These are phyloP conservation scores for Chaetodon auriga DNA, from an alignment of 2,113 vertebrate genomes.

Conservation along the genomic window DNA sequence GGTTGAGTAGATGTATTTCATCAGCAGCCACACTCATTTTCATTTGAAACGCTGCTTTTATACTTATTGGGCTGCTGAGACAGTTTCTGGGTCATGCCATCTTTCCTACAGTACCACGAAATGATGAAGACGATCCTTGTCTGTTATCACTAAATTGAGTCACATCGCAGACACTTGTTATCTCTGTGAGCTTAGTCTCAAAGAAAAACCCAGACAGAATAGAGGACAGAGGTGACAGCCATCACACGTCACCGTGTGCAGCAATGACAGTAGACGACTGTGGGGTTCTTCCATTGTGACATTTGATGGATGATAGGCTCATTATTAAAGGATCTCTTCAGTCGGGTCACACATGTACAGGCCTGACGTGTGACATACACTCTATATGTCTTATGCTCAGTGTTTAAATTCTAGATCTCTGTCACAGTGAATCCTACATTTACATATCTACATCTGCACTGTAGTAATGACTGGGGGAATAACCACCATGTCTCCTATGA, in stretches of 20 bases:
- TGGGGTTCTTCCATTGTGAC: constrained; percentile 29
- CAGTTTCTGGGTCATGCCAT: neutral
- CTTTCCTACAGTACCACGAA: neutral
- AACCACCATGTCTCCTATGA: neutral
- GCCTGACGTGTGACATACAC: constrained; percentile 28
- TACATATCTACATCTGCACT: neutral
- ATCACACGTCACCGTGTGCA: constrained; percentile 25
- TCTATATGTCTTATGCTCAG: neutral
- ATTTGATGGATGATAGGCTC: constrained; percentile 21
- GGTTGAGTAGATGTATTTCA: neutral
- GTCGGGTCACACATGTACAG: constrained; percentile 32
- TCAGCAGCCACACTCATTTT: neutral
- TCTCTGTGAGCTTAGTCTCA: neutral
- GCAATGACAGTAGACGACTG: constrained; percentile 24
- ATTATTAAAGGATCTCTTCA: constrained; percentile 44
- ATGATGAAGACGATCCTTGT: neutral
- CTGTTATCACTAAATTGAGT: neutral
- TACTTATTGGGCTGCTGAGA: neutral
- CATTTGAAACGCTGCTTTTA: neutral
- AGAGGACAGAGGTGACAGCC: constrained; percentile 32
- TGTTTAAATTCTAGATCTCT: constrained; percentile 6
- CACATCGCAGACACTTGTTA: neutral
- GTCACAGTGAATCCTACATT: neutral
- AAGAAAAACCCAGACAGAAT: neutral
- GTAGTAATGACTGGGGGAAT: neutral